phyloP scores from a whole-genome alignment of 2,888 invertebrate species.

The Busseola fusca region DNA sequence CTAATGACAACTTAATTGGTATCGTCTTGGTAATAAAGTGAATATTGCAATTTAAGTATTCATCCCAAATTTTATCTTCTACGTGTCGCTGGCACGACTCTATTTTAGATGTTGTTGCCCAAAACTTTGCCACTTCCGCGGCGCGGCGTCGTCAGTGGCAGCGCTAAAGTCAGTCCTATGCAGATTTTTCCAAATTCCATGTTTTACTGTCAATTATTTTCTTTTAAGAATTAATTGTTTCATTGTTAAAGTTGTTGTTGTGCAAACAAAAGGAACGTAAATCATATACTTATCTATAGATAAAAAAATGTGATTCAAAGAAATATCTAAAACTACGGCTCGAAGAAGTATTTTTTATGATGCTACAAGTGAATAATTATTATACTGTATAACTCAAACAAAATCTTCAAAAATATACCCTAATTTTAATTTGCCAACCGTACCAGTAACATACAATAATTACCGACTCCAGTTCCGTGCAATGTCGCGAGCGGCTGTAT shows the following conservation, averaged over 20 bases:
- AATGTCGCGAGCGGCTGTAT: slow-evolving; percentile 86
- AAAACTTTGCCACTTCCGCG: too few relatives aligned
- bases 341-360: not conserved
- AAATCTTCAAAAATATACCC: not conserved
- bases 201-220: too few relatives aligned
- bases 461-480: slow-evolving; percentile 86
- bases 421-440: slow-evolving; percentile 57
- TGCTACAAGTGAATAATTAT: not conserved
- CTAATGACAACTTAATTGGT: slow-evolving; percentile 6
- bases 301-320: too few relatives aligned
- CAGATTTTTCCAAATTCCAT: too few relatives aligned
- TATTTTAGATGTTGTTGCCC: too few relatives aligned
- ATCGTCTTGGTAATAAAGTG: not conserved
- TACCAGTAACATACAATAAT: slow-evolving; percentile 82
- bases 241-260: too few relatives aligned
- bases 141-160: too few relatives aligned
- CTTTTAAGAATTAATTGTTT: too few relatives aligned
- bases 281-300: too few relatives aligned
- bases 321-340: not conserved
- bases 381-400: not conserved
- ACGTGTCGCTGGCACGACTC: too few relatives aligned
- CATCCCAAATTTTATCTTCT: not conserved
- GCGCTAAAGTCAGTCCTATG: too few relatives aligned
- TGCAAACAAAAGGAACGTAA: too few relatives aligned
- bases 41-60: not conserved